phyloP scores from a whole-genome alignment of 37 sponge, comb jelly and placozoan genomes.

The Crambe crambe region DNA sequence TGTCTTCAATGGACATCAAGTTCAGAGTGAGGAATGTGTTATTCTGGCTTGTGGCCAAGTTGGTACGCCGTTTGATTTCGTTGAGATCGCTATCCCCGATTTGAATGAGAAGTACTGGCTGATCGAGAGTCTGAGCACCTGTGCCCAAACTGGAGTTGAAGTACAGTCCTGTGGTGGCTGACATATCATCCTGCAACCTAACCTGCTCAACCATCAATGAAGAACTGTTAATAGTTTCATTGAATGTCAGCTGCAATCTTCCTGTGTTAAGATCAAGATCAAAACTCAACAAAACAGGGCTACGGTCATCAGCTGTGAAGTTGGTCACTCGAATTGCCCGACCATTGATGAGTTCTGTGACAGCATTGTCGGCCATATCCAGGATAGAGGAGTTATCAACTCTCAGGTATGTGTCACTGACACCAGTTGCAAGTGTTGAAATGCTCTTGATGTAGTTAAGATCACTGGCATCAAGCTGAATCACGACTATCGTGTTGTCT shows the following conservation, averaged over 20 bases:
- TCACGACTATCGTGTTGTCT: slow-evolving; percentile 56
- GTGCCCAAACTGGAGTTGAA: slow-evolving; percentile 20
- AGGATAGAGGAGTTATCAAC: slow-evolving; percentile 42
- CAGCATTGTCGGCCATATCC: slow-evolving; percentile 79
- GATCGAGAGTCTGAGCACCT: slow-evolving; percentile 47
- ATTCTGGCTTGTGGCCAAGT: slow-evolving; percentile 55
- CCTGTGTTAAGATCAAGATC: slow-evolving; percentile 73
- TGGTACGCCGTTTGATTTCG: slow-evolving; percentile 67
- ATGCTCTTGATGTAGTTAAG: slow-evolving; percentile 87
- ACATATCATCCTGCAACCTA: slow-evolving; percentile 22
- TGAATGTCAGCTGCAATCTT: slow-evolving; percentile 59
- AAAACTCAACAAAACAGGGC: slow-evolving; percentile 67
- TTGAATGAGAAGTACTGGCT: slow-evolving; percentile 63
- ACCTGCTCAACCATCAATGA: slow-evolving; percentile 56
- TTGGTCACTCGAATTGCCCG: slow-evolving; percentile 36
- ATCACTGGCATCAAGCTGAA: slow-evolving; percentile 72
- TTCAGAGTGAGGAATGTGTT: slow-evolving; percentile 67
- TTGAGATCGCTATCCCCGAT: slow-evolving; percentile 80
- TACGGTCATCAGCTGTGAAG: slow-evolving; percentile 56
- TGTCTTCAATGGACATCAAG: slow-evolving; percentile 58
- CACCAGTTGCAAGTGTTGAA: slow-evolving; percentile 47
- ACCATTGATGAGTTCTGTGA: slow-evolving; percentile 38
- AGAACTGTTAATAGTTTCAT: slow-evolving; percentile 79
- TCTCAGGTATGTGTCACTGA: slow-evolving; percentile 65
- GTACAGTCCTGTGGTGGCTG: background rate